phyloP scores from a whole-genome alignment of 53 echinoderm and acorn worm genomes.

The Arbacia lixula region DNA sequence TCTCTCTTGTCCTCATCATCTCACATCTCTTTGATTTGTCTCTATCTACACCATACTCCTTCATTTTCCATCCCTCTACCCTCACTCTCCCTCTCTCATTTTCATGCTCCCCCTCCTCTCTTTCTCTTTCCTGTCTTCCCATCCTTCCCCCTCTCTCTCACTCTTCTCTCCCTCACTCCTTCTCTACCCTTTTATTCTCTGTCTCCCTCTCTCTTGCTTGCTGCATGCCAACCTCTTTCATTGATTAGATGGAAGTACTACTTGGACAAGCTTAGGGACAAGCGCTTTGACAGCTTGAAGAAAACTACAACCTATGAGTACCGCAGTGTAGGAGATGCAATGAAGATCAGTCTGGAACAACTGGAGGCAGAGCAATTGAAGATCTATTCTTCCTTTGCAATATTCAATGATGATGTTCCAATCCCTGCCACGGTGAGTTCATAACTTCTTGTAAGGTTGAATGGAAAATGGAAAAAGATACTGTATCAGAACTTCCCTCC shows the following conservation, averaged over 20 bases:
- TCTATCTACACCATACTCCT: too few species aligned
- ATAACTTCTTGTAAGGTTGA: too few species aligned
- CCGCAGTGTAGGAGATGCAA: constrained; percentile 85
- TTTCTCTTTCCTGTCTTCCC: background rate
- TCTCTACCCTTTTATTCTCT: background rate
- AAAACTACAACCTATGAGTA: constrained; percentile 87
- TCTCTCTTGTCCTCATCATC: too few species aligned
- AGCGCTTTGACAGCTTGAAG: constrained; percentile 76
- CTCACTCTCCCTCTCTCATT: background rate
- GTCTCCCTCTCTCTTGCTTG: background rate
- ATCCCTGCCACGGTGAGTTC: constrained; percentile 80
- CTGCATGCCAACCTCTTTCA: background rate
- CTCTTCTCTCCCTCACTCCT: background rate
- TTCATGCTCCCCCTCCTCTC: background rate
- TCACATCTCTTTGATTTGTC: background rate
- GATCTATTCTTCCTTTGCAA: constrained; percentile 79
- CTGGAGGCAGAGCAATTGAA: constrained; percentile 61
- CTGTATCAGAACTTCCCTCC: too few species aligned
- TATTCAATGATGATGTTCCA: constrained; percentile 78
- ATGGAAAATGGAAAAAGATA: too few species aligned
- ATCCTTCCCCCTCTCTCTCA: too few species aligned
- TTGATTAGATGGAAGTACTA: constrained; percentile 79
- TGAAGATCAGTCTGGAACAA: constrained; percentile 85
- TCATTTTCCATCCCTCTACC: background rate
- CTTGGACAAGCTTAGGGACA: constrained; percentile 71